Base-by-base conservation (phyloP, 2,797 vertebrate species). In the Tokudaia muenninki region DNA sequence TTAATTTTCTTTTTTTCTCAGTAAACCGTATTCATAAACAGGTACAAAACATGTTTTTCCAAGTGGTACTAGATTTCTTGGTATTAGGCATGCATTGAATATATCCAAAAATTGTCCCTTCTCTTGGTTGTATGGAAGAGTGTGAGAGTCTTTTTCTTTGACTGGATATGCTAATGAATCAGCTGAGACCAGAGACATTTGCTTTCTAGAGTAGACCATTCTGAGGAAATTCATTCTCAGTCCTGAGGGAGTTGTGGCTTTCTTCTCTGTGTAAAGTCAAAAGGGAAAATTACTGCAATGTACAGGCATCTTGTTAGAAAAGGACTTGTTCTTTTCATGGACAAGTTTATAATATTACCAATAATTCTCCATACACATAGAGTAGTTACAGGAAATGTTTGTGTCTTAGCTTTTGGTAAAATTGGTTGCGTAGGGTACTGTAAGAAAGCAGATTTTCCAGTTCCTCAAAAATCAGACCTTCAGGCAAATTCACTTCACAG, bases 201-300 rank as follows among this genome's bases (percentile, higher is more conserved):
- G 63, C 83, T 90, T 90, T 80, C 8, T 29, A 94, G 17, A 83
- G 31, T 63, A 88, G 12, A 75, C 34, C n/a, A 93, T 93, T 94
- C 61, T 13, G 88, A 86, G 47, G 74, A 89, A 87, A 57, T 91
- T 61, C 55, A 16, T 70, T 94, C 50, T 91, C n/a, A 63, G 19
- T 24, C 22, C 1, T 44, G 44, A 93, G 37, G 31, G 26, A 79
- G 3, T 41, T 12, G 70, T 47, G 70, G 44, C 34, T 29, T 34
- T 59, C 9, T 72, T 37, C 55, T 65, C 44, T 59, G 34, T 87
- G 47, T 41, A 91, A 91, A 29, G 31, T 13, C 57, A 61, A 50
- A 75, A 34, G 74, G 70, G n/a, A 93, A 80, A 91, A 74, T 77
- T 87, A 41, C 41, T 88, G 13, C 34, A 3, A 50, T 70, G 63